phyloP scores from a whole-genome alignment of 2,113 vertebrate species.

The Hydrolagus affinis region DNA sequence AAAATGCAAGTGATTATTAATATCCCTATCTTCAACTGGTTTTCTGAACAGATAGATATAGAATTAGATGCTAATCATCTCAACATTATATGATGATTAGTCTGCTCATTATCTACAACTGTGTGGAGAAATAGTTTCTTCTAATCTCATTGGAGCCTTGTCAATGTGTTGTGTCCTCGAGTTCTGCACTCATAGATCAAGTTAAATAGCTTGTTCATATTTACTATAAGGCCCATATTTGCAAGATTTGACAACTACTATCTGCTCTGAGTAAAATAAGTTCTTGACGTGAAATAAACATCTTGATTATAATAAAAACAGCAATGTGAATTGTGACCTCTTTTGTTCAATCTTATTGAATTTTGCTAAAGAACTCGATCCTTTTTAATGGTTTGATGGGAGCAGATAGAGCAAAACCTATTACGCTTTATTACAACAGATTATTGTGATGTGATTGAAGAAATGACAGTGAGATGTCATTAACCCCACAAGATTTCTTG shows the following conservation, averaged over 20 bases:
- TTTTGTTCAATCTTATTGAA: not conserved
- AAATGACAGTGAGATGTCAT: not conserved
- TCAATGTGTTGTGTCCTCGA: too few relatives aligned
- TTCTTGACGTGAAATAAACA: not conserved
- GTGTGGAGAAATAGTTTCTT: too few relatives aligned
- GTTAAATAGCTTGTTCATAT: too few relatives aligned
- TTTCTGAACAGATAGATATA: too few relatives aligned
- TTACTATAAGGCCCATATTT: not conserved
- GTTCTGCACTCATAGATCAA: too few relatives aligned
- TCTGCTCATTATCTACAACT: too few relatives aligned
- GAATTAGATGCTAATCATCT: too few relatives aligned
- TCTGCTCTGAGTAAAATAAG: not conserved
- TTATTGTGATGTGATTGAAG: constrained; percentile 9
- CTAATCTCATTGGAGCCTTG: too few relatives aligned
- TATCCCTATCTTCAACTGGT: too few relatives aligned
- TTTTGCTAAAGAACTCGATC: not conserved
- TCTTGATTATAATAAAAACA: not conserved
- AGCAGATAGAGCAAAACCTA: not conserved
- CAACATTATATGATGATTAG: too few relatives aligned
- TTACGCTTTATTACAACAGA: not conserved
- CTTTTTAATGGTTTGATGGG: not conserved
- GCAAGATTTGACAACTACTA: not conserved
- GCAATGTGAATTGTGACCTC: not conserved
- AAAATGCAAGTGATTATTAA: too few relatives aligned
- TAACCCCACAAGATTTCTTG: constrained; percentile 33